Conservation (phyloP, 2,113 vertebrate species). For the Semicossyphus pulcher region DNA sequence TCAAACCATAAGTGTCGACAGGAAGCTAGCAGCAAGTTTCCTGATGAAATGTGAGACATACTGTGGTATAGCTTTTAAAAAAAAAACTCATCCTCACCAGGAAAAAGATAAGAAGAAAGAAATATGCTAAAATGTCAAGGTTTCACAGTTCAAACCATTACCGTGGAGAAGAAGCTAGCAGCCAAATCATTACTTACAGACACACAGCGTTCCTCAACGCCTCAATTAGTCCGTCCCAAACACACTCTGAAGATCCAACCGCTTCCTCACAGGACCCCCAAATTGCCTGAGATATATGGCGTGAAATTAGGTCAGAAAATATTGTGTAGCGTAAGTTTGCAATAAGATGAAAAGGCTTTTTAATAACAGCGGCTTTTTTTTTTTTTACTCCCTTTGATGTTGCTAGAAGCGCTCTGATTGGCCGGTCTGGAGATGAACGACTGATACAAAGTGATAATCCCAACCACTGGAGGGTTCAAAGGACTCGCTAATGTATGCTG, state of each 20-base stretch:
- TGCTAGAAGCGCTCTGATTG: slow-evolving; percentile 41
- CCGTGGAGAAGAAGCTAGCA: slow-evolving; percentile 10
- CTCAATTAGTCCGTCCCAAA: slow-evolving; percentile 45
- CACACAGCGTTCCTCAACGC: slow-evolving; percentile 5
- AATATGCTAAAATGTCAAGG: background rate
- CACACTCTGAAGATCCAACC: background rate
- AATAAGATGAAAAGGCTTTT: slow-evolving; percentile 63
- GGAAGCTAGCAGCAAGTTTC: background rate
- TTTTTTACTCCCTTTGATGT: slow-evolving; percentile 51
- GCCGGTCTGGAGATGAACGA: slow-evolving; percentile 49
- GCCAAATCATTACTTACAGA: slow-evolving; percentile 42
- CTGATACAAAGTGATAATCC: slow-evolving; percentile 58
- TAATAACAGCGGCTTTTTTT: slow-evolving; percentile 27
- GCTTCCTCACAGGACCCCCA: slow-evolving; percentile 38
- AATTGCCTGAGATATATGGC: slow-evolving; percentile 40
- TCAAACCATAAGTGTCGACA: background rate
- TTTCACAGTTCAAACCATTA: slow-evolving; percentile 31
- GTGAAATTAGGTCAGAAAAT: slow-evolving; percentile 69
- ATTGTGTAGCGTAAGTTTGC: slow-evolving; percentile 57
- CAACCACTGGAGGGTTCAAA: slow-evolving; percentile 58
- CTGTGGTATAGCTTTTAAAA: slow-evolving; percentile 1
- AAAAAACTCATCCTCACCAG: slow-evolving; percentile 4
- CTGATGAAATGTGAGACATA: no score
- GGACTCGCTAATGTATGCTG: slow-evolving; percentile 49
- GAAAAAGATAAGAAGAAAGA: background rate